Conservation (phyloP, 2,113 vertebrate genomes). For the Sylvia atricapilla region DNA sequence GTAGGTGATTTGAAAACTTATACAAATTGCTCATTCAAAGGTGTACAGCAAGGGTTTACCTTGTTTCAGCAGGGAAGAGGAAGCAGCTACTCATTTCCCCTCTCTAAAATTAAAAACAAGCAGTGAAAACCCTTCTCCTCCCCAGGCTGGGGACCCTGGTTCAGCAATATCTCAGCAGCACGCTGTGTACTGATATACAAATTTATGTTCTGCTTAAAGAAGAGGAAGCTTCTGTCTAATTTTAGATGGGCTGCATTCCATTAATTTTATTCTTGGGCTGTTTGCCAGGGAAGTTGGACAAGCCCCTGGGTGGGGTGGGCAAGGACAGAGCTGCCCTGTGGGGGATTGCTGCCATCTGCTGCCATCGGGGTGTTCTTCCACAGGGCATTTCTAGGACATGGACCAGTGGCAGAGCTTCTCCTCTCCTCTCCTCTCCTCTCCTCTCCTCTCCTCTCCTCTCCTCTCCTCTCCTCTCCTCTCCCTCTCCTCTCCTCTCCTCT, state of each 20-base stretch:
- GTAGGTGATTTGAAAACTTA: neutral
- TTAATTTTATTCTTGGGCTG: neutral
- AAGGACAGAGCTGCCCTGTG: neutral
- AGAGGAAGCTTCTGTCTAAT: neutral
- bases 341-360: slow-evolving; percentile 18
- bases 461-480: neutral
- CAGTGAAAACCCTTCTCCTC: neutral
- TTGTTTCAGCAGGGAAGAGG: neutral
- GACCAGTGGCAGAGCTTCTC: fast-evolving
- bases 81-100: neutral
- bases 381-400: neutral
- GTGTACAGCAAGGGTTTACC: neutral
- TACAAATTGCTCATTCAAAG: neutral
- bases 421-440: too few relatives aligned
- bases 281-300: neutral
- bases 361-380: neutral
- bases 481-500: neutral
- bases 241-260: neutral
- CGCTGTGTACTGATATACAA: neutral
- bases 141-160: fast-evolving
- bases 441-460: too few relatives aligned
- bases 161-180: neutral
- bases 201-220: neutral
- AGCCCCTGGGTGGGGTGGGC: neutral
- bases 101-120: neutral